Evolutionary conservation across 2,797 vertebrate genomes (phyloP), one percentile per base, ranked within the genome.

Genomic region (Cuculus canorus): DNA sequence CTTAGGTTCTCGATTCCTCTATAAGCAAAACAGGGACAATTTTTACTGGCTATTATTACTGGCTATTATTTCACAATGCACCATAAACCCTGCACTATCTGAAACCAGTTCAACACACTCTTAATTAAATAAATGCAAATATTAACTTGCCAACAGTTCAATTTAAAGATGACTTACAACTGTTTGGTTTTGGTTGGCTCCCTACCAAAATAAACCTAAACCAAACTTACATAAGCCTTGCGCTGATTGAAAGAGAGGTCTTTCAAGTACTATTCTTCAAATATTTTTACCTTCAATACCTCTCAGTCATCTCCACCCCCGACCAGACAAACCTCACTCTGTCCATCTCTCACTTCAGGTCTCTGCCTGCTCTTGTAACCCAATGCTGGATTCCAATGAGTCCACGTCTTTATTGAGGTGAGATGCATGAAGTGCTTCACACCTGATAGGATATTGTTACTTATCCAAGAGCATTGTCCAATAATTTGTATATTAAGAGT

Each of bases 381-480:
- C 13, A 7, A 1, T 2, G 12, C 39, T 64, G 41, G 19, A 53
- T 16, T 52, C 50, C 12, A 13, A 54, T 14, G 7, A 23, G 32
- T 11, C 41, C 45, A 18, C 17, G 10, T 10, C 54, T 56, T 37
- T 14, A 50, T 7, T 25, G 11, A 59, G 56, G 50, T 3, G 25
- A 87, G 48, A 61, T 5, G 12, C 19, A 13, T 3, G 12, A 50
- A 37, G 56, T 2, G 5, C 17, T 32, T 53, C 3, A 2, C 41
- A 41, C 5, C 0, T 0, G 19, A 52, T 0, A 92, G 35, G n/a
- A 19, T 2, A 11, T 12, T 56, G 23, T 25, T 53, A 69, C 16
- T 10, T 37, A 86, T 5, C 24, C 47, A 33, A 33, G 8, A 11
- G 28, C 79, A 59, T 9, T 37, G 22, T 16, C 41, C 50, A 76